These are phyloP conservation scores for Myotis davidii DNA, from an alignment of 2,113 vertebrate genomes.

Conservation along the genomic window DNA sequence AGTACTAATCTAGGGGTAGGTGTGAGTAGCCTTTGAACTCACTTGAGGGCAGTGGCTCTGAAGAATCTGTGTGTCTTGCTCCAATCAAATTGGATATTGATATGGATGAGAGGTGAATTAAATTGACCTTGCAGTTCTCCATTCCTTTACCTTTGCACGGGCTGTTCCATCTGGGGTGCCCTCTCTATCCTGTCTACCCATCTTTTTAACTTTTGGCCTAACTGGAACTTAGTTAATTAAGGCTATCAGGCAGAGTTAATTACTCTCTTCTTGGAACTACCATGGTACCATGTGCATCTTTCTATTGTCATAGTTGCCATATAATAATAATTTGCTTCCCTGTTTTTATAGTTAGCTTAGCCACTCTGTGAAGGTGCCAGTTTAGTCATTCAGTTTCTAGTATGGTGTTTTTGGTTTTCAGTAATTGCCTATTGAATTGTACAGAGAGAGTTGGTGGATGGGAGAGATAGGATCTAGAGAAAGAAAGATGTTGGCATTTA, in stretches of 20 bases:
- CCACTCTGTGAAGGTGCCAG: background rate
- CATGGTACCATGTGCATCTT: no score
- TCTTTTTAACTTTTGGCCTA: slow-evolving; percentile 29
- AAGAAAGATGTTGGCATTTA: background rate
- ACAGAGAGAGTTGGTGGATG: background rate
- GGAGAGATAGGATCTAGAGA: background rate
- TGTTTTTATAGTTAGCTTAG: background rate
- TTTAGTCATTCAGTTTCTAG: background rate
- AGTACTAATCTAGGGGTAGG: background rate
- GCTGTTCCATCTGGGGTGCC: background rate
- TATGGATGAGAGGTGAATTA: background rate
- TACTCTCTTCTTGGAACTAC: background rate
- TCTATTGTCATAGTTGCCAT: background rate
- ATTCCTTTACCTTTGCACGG: background rate
- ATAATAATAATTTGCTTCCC: background rate
- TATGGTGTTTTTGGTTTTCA: background rate
- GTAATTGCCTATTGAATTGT: background rate
- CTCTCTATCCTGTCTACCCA: background rate
- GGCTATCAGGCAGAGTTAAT: background rate
- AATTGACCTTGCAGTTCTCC: background rate
- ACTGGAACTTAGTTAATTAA: background rate
- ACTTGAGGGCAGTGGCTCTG: background rate
- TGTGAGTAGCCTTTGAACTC: background rate
- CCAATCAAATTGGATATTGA: background rate
- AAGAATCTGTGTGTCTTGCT: background rate